Percentiles rank a stretch among this genome's conserved stretches.
phyloP scores from a whole-genome alignment of 2,797 vertebrate genomes.

The Momotus momota region DNA sequence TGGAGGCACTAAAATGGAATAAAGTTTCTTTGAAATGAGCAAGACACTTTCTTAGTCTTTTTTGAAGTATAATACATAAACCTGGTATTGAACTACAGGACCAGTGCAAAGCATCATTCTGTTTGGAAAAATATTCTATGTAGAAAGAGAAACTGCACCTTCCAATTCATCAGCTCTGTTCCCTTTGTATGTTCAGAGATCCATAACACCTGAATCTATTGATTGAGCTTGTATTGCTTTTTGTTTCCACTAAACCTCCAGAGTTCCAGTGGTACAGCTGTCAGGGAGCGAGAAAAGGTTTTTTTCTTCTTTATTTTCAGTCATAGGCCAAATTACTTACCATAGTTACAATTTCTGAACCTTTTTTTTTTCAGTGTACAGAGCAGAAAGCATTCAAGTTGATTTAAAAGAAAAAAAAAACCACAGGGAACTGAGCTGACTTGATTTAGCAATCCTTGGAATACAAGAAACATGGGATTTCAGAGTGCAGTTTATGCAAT shows the following conservation, averaged over 20 bases:
- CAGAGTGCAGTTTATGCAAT: background rate
- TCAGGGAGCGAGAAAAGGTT: background rate
- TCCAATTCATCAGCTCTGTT: background rate
- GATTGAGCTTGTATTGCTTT: background rate
- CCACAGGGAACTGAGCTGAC: background rate
- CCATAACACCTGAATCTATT: background rate
- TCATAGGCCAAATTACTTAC: background rate
- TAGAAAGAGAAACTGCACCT: background rate
- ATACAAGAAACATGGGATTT: background rate
- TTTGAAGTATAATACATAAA: background rate
- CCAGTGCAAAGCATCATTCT: background rate
- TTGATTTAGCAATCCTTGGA: background rate
- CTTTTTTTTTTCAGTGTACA: background rate
- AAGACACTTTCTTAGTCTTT: background rate
- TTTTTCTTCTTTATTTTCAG: background rate
- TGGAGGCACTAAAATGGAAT: background rate
- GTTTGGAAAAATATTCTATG: background rate
- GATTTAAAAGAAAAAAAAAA: background rate
- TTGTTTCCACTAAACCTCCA: background rate
- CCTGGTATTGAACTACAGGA: background rate
- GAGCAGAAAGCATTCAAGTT: background rate
- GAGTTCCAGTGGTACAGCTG: background rate
- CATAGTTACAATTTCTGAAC: background rate
- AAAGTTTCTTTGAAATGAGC: background rate
- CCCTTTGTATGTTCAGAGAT: background rate